Evolutionary conservation across 2,113 vertebrate species (phyloP).

Genomic region (Labeo catla): DNA sequence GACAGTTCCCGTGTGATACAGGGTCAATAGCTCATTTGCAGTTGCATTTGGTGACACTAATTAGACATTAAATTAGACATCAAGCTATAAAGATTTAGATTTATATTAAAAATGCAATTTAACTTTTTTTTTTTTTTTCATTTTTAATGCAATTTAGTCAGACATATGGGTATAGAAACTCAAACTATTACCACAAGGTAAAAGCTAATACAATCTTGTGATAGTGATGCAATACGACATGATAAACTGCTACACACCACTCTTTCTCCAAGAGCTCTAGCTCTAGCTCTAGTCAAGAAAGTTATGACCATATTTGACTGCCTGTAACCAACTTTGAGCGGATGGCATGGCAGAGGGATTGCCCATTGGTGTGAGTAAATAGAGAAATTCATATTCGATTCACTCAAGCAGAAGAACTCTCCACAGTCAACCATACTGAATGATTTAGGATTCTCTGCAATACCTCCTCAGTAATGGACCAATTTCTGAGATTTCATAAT

Average conservation of each 20-base stretch:
- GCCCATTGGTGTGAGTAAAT: slow-evolving; percentile 7
- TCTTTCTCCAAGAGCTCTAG: background rate
- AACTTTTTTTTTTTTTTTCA: too few species aligned
- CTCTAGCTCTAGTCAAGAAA: background rate
- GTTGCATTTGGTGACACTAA: too few species aligned
- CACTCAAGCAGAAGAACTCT: background rate
- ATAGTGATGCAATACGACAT: background rate
- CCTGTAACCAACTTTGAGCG: background rate
- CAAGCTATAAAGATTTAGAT: too few species aligned
- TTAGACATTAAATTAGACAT: too few species aligned
- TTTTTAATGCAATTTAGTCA: too few species aligned
- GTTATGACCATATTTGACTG: background rate
- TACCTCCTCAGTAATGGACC: slow-evolving; percentile 57
- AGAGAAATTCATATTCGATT: slow-evolving; percentile 31
- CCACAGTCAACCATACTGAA: slow-evolving; percentile 15
- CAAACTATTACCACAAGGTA: background rate
- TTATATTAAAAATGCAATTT: too few species aligned
- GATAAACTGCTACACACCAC: background rate
- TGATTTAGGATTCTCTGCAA: slow-evolving; percentile 53
- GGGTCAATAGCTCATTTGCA: too few species aligned
- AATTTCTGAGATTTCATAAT: slow-evolving; percentile 63
- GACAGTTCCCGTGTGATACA: too few species aligned
- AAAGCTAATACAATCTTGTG: background rate
- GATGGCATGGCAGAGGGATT: background rate
- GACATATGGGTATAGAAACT: background rate